Conservation (phyloP, 2,113 vertebrate species). For the Cavia porcellus region DNA sequence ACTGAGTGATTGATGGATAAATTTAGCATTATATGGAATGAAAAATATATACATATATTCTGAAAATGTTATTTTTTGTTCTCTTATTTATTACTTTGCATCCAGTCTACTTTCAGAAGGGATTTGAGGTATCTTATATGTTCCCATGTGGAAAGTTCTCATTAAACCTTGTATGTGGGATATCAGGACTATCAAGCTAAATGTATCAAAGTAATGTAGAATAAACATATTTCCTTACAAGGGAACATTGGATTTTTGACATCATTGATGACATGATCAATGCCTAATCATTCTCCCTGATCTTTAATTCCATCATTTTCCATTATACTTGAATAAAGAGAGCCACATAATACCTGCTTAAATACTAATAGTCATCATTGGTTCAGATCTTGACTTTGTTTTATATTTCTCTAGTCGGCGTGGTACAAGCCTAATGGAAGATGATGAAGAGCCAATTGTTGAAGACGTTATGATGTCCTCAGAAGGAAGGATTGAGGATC, state of each 20-base stretch:
- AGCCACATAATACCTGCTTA: constrained; percentile 64
- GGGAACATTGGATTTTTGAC: constrained; percentile 72
- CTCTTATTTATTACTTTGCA: constrained; percentile 82
- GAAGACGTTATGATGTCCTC: constrained; percentile 99
- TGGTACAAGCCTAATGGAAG: constrained; percentile 98
- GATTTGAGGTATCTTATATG: constrained; percentile 82
- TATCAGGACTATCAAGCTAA: constrained; percentile 67
- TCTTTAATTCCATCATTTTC: constrained; percentile 79
- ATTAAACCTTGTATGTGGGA: constrained; percentile 72
- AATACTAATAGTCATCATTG: constrained; percentile 47
- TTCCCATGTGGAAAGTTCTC: constrained; percentile 74
- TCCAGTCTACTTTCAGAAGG: constrained; percentile 79
- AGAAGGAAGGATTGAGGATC: constrained; percentile 98
- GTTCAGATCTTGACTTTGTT: constrained; percentile 72
- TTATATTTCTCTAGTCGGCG: constrained; percentile 92
- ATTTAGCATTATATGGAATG: constrained; percentile 54
- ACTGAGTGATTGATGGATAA: constrained; percentile 54
- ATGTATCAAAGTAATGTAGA: constrained; percentile 67
- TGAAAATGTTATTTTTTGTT: constrained; percentile 77
- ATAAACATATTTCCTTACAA: constrained; percentile 66
- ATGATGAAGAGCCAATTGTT: constrained; percentile 99
- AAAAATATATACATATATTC: constrained; percentile 60
- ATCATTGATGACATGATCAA: constrained; percentile 78
- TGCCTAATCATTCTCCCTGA: constrained; percentile 81
- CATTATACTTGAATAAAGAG: constrained; percentile 73